Conservation (phyloP, 2,888 invertebrate genomes). For the Pachydiplax longipennis region DNA sequence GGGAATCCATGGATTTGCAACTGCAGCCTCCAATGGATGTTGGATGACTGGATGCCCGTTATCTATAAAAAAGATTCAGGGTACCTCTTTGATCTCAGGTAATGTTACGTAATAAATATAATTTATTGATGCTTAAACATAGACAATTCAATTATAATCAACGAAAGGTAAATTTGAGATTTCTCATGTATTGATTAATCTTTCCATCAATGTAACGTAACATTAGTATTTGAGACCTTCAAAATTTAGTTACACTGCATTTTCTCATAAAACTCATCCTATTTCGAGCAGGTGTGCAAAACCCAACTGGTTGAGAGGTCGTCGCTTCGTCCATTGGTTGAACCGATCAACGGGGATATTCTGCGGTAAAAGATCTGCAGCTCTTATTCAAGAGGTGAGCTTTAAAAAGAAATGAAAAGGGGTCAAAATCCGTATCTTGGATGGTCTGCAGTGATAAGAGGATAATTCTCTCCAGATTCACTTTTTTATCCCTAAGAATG, state of each 20-base stretch:
- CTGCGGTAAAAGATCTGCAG: neutral
- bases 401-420: neutral
- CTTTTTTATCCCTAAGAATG: no score
- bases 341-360: neutral
- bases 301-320: slow-evolving; percentile 61
- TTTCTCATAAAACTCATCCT: neutral
- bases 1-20: slow-evolving; percentile 70
- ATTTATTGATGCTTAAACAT: neutral
- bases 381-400: neutral
- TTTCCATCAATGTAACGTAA: neutral
- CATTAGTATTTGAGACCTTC: neutral
- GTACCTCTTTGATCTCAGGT: slow-evolving; percentile 65
- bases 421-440: no score
- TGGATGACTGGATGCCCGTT: slow-evolving; percentile 63
- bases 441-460: no score
- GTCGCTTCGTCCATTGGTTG: slow-evolving; percentile 65
- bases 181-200: no score
- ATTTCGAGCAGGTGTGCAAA: slow-evolving; percentile 61
- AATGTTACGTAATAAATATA: slow-evolving; percentile 46
- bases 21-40: slow-evolving; percentile 68
- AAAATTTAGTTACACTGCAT: neutral
- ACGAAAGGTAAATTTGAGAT: no score
- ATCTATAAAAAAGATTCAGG: slow-evolving; percentile 61
- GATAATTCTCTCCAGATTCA: no score
- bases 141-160: neutral